Conservation (phyloP, 2,797 vertebrate species). For the Tamandua tetradactyla region DNA sequence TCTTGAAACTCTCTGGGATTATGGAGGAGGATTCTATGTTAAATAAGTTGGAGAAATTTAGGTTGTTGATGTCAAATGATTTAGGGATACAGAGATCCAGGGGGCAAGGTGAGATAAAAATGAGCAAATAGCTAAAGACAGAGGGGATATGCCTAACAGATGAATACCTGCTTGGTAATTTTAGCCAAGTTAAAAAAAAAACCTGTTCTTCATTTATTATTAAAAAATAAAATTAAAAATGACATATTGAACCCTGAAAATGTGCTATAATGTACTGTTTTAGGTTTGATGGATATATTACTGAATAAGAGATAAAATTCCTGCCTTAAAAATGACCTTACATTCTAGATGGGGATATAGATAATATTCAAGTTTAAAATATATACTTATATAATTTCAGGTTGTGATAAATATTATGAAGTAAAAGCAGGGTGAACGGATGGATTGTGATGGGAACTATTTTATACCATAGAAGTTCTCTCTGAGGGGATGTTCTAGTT, state of each 20-base stretch:
- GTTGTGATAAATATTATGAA: background rate
- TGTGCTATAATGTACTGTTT: background rate
- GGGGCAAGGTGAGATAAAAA: background rate
- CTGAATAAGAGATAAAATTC: constrained; percentile 27
- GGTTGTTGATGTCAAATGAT: background rate
- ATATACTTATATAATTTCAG: background rate
- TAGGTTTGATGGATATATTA: background rate
- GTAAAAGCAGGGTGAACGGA: background rate
- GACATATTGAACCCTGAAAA: background rate
- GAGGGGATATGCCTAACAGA: background rate
- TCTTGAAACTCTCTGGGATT: background rate
- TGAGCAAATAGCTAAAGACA: background rate
- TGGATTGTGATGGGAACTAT: background rate
- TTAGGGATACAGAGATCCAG: background rate
- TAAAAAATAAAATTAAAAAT: constrained; percentile 31
- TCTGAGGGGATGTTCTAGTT: too few species aligned
- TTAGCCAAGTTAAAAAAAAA: background rate
- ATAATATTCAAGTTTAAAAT: background rate
- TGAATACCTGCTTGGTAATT: background rate
- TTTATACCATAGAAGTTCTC: background rate
- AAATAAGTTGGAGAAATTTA: background rate
- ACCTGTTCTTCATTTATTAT: background rate
- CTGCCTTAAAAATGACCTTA: background rate
- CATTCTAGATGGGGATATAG: background rate
- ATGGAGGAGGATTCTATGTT: background rate